Percentiles rank a stretch among this genome's conserved stretches.
Evolutionary conservation across 2,797 vertebrate species (phyloP).

Genomic region (Enteromius thamalakanensis): DNA sequence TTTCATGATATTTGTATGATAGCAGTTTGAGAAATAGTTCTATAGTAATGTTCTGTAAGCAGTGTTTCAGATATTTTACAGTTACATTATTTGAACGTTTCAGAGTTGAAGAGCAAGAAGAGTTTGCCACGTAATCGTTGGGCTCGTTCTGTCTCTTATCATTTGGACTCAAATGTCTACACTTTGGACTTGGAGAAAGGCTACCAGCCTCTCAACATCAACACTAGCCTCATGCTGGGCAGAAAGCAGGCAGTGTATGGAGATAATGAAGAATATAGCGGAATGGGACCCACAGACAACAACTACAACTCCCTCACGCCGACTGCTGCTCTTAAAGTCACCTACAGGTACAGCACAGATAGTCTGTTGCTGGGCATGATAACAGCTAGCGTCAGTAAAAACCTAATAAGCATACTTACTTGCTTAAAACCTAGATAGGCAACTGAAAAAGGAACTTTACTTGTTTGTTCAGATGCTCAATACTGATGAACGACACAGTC

Average conservation of each 20-base stretch:
- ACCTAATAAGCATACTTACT: not conserved
- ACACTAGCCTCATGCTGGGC: slow-evolving; percentile 76
- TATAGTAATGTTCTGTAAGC: not conserved
- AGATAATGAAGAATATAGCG: slow-evolving; percentile 80
- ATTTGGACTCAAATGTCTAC: slow-evolving; percentile 80
- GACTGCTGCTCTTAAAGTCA: slow-evolving; percentile 89
- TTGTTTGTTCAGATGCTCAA: slow-evolving; percentile 84
- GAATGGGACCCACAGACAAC: slow-evolving; percentile 79
- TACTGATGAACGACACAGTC: slow-evolving; percentile 91
- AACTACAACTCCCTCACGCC: slow-evolving; percentile 76
- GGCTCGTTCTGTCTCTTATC: slow-evolving; percentile 82
- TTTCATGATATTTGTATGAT: not conserved
- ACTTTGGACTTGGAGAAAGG: slow-evolving; percentile 80
- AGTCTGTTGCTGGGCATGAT: not conserved
- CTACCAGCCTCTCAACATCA: slow-evolving; percentile 71
- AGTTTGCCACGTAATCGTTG: slow-evolving; percentile 81
- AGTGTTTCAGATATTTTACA: not conserved
- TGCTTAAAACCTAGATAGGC: not conserved
- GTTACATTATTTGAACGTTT: not conserved
- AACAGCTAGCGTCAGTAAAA: not conserved
- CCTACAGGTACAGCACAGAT: slow-evolving; percentile 81
- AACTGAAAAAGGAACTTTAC: not conserved
- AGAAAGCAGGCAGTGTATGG: slow-evolving; percentile 55
- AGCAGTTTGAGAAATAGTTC: not conserved
- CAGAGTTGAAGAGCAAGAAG: slow-evolving; percentile 85